phyloP scores from a whole-genome alignment of 2,888 invertebrate species.

The Lasioglossum villosulum region DNA sequence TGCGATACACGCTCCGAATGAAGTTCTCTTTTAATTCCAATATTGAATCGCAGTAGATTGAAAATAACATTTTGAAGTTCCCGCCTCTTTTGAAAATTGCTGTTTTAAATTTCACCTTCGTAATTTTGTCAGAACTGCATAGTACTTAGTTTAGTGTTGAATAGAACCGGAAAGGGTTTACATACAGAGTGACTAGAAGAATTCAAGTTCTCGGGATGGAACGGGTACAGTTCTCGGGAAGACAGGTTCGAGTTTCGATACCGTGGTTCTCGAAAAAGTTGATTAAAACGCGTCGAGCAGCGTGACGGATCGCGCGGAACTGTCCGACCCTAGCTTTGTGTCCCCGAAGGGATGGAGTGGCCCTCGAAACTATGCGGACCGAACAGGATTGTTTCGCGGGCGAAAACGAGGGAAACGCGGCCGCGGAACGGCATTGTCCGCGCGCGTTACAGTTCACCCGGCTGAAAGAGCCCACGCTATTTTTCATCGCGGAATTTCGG shows the following conservation, averaged over 20 bases:
- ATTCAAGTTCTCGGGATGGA: no score
- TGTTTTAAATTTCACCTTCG: no score
- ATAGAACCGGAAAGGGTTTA: no score
- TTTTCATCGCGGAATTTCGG: slow-evolving; percentile 45
- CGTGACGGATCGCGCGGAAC: slow-evolving; percentile 49
- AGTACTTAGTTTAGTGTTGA: no score
- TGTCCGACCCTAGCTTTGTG: slow-evolving; percentile 51
- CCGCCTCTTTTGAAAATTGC: no score
- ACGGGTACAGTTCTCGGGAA: not conserved
- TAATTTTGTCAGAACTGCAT: no score
- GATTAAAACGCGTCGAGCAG: slow-evolving; percentile 42
- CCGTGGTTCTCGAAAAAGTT: slow-evolving; percentile 46
- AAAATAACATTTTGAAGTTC: no score
- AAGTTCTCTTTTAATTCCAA: no score
- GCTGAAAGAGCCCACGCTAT: slow-evolving; percentile 23
- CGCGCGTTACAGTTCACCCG: slow-evolving; percentile 30
- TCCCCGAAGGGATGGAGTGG: slow-evolving; percentile 33
- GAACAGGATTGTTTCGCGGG: slow-evolving; percentile 48
- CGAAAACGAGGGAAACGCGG: slow-evolving; percentile 36
- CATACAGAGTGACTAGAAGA: no score
- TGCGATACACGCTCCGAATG: no score
- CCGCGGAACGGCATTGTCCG: slow-evolving; percentile 20
- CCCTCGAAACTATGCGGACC: slow-evolving; percentile 32
- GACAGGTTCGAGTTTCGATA: not conserved
- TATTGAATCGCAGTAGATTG: no score